A percentile compares a stretch with the other conserved stretches of the same genome.
phyloP scores from a whole-genome alignment of 2,113 vertebrate species.

The Cololabis saira region DNA sequence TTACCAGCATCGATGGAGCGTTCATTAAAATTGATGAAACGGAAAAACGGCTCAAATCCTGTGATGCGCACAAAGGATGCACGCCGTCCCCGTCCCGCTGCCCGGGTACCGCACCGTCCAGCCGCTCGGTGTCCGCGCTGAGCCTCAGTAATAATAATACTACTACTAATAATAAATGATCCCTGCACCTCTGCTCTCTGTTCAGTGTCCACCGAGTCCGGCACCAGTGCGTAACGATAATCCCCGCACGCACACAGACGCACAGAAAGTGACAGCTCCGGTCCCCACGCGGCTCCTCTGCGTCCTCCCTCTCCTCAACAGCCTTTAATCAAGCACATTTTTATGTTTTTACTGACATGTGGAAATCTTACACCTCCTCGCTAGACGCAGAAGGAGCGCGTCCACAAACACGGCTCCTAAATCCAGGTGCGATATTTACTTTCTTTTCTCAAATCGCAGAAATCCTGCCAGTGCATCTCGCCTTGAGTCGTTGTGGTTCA shows the following conservation, averaged over 20 bases:
- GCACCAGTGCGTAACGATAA: slow-evolving; percentile 69
- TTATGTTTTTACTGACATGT: slow-evolving; percentile 1
- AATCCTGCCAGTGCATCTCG: neutral
- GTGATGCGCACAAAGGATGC: slow-evolving; percentile 1
- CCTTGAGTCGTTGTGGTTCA: neutral
- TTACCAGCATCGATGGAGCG: slow-evolving; percentile 13
- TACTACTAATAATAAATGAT: no score
- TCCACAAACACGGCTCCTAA: no score
- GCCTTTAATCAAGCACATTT: neutral
- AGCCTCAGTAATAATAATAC: no score
- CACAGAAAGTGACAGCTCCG: slow-evolving; percentile 57
- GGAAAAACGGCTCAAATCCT: slow-evolving; percentile 16
- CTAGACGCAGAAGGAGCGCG: no score
- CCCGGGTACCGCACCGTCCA: slow-evolving; percentile 17
- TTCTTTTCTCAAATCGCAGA: slow-evolving; percentile 16
- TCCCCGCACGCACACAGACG: slow-evolving; percentile 45
- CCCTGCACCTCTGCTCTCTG: slow-evolving; percentile 47
- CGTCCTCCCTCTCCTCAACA: slow-evolving; percentile 20
- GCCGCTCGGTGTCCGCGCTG: slow-evolving; percentile 30
- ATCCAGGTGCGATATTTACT: slow-evolving; percentile 4
- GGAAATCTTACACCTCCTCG: neutral
- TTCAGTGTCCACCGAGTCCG: slow-evolving; percentile 58
- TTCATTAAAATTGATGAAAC: slow-evolving; percentile 36
- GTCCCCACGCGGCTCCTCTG: slow-evolving; percentile 6
- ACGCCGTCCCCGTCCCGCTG: slow-evolving; percentile 6